These are phyloP conservation scores for Fratercula arctica DNA, from an alignment of 2,797 vertebrate species.

Conservation along the genomic window DNA sequence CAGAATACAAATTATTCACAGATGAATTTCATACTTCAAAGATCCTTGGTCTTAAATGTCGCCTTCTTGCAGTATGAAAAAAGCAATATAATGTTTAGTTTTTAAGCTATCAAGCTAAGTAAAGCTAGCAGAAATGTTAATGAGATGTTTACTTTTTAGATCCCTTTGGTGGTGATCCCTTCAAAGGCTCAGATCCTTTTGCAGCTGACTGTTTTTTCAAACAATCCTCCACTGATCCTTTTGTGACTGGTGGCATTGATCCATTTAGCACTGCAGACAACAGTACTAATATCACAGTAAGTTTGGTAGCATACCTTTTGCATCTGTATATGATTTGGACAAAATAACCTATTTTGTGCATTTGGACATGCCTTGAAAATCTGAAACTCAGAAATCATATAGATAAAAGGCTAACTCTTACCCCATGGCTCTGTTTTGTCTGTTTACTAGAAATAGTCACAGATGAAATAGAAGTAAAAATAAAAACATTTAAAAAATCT, in stretches of 20 bases:
- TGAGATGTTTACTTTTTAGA: slow-evolving; percentile 74
- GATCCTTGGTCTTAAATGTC: background rate
- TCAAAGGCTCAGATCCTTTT: slow-evolving; percentile 97
- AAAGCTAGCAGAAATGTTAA: background rate
- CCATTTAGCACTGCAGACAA: slow-evolving; percentile 81
- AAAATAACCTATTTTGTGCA: background rate
- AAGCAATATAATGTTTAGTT: background rate
- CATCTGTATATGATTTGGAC: background rate
- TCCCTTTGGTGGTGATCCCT: slow-evolving; percentile 95
- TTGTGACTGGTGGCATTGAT: slow-evolving; percentile 79
- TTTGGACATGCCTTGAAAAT: background rate
- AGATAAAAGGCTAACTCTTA: background rate
- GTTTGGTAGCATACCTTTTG: background rate
- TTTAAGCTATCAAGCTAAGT: background rate
- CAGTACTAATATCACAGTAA: slow-evolving; percentile 67
- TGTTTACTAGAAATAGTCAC: background rate
- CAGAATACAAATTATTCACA: background rate
- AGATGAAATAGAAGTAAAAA: background rate
- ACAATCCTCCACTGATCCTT: slow-evolving; percentile 81
- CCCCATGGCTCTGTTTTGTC: background rate
- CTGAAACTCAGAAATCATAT: background rate
- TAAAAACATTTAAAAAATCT: background rate
- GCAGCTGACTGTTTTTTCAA: slow-evolving; percentile 92
- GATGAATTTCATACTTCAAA: background rate
- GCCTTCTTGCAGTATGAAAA: background rate